Evolutionary conservation across 2,888 invertebrate species (phyloP), one percentile per base, ranked within the genome.

Genomic region (Amblyjoppa proteus): DNA sequence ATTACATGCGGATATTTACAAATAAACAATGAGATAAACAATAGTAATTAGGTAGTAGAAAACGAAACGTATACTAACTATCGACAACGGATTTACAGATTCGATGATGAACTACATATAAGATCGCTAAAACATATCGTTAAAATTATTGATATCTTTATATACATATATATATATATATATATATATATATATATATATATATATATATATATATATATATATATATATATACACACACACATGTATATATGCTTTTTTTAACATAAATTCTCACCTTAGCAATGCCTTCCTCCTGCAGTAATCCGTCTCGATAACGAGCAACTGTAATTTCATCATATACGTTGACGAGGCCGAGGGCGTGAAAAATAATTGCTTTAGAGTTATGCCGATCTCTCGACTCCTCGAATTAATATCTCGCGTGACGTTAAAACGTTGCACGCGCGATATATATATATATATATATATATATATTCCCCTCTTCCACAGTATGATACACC

Each of bases 311-410:
- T 93, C 93, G 87, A 93, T 93, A 81, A 93, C 93, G 76, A 93
- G 89, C 87, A 93, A 84, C 91, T 93, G 93, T 83, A 93, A 91
- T 93, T 93, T 93, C 93, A 93, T 93, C 91, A 92, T 93, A 91
- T 92, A 93, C 81, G 90, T 85, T 61, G 90, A 90, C 87, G 89
- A 88, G 75, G 87, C 83, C 89, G 84, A 82, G 75, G 83, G 83
- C 86, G 87, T 87, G 56, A 66, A 49, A 85, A 85, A 56, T 49
- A 74, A 69, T 56, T 66, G 20, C 7, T 66, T 56, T 13, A 61
- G 11, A 51, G 16, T 41, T 61, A 49, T 34, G 53, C 53, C 31
- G 25, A 11, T 25, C 38, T 16, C 73, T n/a, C 49, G 64, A 38
- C n/a, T 76, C 31, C 58, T 76, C 41, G 45, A 51, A 51, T 38